Evolutionary conservation across 2,113 vertebrate species (phyloP), one percentile per base, ranked within the genome.

Genomic region (Felis chaus): DNA sequence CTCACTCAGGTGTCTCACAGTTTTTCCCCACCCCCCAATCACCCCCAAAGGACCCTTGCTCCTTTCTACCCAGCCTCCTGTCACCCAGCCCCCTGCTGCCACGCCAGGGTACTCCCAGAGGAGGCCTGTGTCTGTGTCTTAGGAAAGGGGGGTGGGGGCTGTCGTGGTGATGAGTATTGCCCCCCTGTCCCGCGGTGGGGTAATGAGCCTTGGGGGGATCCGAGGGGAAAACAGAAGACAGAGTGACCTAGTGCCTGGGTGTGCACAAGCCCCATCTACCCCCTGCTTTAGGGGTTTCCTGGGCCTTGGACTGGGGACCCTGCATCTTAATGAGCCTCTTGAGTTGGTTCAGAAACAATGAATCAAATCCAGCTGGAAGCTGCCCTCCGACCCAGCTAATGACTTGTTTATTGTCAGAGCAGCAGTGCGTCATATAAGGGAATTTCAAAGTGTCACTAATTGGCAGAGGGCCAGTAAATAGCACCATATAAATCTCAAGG

Each of bases 401-500:
- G 97, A 98, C 98, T 98, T 98, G 98, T 98, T 99, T 99, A 99
- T 98, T 97, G 98, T 98, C 97, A 96, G 98, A 98, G 97, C 98
- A 98, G 98, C 98, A 97, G 98, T 97, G 82, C 84, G 68, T 98
- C 98, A 98, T 98, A 98, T 98, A 98, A 98, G 98, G 86, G 98
- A 98, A 98, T 98, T 98, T 98, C 98, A 97, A 98, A 98, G 98
- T 98, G 98, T 98, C 98, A 98, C 98, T 98, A 98, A 98, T 98
- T 98, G 98, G 98, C 93, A 97, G 96, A 97, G 88, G 73, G 96
- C 97, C 98, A 98, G 98, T 98, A 98, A 98, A 98, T 98, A 98
- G 98, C 98, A 98, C 98, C 98, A 97, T 96, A 98, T 98, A 98
- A 98, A 98, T 97, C 97, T 97, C 97, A 97, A 87, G 95, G 83